phyloP scores from a whole-genome alignment of 1,140 invertebrate species.

The Paraescarpia echinospica region DNA sequence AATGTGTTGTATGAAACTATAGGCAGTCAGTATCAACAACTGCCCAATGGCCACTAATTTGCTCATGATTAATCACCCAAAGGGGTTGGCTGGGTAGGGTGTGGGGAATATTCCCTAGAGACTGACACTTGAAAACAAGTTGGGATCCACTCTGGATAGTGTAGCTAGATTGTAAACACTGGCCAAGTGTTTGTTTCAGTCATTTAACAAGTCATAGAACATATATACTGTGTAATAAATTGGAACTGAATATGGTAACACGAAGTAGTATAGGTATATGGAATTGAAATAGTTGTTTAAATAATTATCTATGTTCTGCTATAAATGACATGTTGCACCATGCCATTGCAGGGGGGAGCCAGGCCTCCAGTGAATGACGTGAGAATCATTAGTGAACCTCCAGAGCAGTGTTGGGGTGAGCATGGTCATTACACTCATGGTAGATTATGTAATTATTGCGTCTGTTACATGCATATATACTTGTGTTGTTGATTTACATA shows the following conservation, averaged over 20 bases:
- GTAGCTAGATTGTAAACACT: background rate
- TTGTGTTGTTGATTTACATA: too few relatives aligned
- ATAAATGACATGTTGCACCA: too few relatives aligned
- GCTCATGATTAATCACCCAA: background rate
- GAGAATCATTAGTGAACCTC: too few relatives aligned
- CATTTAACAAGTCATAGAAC: background rate
- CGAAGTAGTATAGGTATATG: background rate
- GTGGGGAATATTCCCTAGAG: background rate
- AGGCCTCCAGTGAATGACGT: background rate
- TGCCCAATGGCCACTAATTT: background rate
- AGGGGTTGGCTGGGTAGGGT: background rate
- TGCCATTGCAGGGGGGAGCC: background rate
- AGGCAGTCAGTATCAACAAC: background rate
- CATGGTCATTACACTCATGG: too few relatives aligned
- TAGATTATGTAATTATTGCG: too few relatives aligned
- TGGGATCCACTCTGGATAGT: background rate
- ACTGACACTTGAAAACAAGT: background rate
- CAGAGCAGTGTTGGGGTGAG: too few relatives aligned
- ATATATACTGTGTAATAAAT: background rate
- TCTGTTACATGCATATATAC: too few relatives aligned
- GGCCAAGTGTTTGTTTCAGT: background rate
- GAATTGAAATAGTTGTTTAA: background rate
- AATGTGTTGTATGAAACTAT: background rate
- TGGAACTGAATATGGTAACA: background rate
- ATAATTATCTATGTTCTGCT: slow-evolving; percentile 1